phyloP scores from a whole-genome alignment of 2,797 vertebrate species.

The Emydoidea blandingii region DNA sequence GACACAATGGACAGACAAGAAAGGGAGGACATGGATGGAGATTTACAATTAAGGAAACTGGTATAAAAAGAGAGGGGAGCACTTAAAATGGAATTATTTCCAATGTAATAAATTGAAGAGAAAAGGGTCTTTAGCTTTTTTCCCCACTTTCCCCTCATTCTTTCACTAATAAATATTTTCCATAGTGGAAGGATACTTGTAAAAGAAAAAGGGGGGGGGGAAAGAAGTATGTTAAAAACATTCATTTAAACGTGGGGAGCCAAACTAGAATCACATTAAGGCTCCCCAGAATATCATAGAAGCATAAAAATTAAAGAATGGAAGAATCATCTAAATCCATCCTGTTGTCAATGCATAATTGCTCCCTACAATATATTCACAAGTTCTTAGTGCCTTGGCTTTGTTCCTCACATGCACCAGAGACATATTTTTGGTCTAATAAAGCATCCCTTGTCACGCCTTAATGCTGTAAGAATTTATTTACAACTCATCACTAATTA shows the following conservation, averaged over 20 bases:
- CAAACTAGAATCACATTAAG: slow-evolving; percentile 44
- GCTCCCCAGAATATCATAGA: slow-evolving; percentile 46
- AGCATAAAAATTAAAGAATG: slow-evolving; percentile 43
- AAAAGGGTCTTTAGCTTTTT: not conserved
- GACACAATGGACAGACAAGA: not conserved
- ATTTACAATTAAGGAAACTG: not conserved
- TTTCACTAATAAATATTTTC: not conserved
- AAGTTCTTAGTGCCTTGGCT: slow-evolving; percentile 61
- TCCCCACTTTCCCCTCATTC: not conserved
- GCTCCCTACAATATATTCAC: slow-evolving; percentile 60
- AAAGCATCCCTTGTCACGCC: slow-evolving; percentile 59
- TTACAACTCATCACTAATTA: slow-evolving; percentile 63
- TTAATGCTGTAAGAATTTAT: slow-evolving; percentile 65
- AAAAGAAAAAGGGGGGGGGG: too few relatives aligned
- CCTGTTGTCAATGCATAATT: slow-evolving; percentile 8
- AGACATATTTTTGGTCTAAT: slow-evolving; percentile 56
- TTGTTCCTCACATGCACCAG: slow-evolving; percentile 46
- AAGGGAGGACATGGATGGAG: not conserved
- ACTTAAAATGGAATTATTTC: not conserved
- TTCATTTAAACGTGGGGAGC: not conserved
- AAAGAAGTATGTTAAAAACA: not conserved
- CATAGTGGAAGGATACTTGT: not conserved
- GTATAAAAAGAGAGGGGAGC: not conserved
- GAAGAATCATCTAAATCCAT: slow-evolving; percentile 60
- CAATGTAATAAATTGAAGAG: not conserved